Conservation (phyloP, 1,140 invertebrate species). For the Hylaeus anthracinus region DNA sequence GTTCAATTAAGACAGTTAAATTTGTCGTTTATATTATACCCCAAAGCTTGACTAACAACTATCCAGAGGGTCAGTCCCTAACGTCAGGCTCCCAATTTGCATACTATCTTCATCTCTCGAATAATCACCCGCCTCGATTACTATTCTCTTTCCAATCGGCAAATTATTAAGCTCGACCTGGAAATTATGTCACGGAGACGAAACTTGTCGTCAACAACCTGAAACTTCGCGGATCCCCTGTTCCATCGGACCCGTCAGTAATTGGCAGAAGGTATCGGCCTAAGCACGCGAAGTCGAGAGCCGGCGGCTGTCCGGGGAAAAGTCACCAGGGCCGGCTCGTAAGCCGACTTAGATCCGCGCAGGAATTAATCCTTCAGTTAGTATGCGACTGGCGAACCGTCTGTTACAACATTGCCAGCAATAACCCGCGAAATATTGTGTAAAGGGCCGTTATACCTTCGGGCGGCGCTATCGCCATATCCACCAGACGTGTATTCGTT, state of each 20-base stretch:
- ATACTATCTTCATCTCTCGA: too few species aligned
- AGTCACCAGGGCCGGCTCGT: conserved; percentile 9
- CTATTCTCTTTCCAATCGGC: too few species aligned
- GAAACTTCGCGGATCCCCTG: not conserved
- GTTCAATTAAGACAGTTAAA: too few species aligned
- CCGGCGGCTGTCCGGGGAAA: conserved; percentile 11
- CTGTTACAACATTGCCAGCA: conserved; percentile 60
- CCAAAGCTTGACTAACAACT: too few species aligned
- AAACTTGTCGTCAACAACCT: not conserved
- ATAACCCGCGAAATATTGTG: conserved; percentile 64
- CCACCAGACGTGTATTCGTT: conserved; percentile 46
- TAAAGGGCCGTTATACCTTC: conserved; percentile 53
- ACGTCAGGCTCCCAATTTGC: too few species aligned
- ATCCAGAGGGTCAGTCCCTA: too few species aligned
- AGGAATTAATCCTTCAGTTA: conserved; percentile 66
- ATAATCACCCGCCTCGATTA: not conserved
- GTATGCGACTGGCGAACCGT: conserved; percentile 61
- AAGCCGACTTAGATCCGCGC: conserved; percentile 34
- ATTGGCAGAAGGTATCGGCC: conserved; percentile 3
- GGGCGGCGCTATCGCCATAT: conserved; percentile 24
- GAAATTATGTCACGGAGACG: not conserved
- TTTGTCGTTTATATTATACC: too few species aligned
- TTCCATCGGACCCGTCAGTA: not conserved
- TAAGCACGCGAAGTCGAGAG: not conserved
- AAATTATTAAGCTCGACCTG: not conserved